Percentiles rank a stretch among this genome's conserved stretches.
These are phyloP conservation scores for Nerophis lumbriciformis DNA, from an alignment of 2,113 vertebrate species.

Conservation along the genomic window DNA sequence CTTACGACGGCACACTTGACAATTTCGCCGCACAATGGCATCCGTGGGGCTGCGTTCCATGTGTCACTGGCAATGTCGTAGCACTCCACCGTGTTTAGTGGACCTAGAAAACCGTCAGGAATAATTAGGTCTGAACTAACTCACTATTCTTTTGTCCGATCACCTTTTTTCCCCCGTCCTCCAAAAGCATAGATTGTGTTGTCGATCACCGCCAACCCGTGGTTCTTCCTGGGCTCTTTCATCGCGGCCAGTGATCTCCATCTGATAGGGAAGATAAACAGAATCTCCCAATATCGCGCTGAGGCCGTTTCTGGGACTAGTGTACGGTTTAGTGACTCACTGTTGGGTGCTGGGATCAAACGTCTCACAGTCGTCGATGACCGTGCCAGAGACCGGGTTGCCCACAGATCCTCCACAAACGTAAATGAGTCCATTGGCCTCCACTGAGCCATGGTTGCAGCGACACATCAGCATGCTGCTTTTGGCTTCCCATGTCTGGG, in stretches of 20 bases:
- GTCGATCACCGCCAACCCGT: conserved; percentile 91
- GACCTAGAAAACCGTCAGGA: conserved; percentile 68
- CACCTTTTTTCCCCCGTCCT: conserved; percentile 90
- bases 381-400: conserved; percentile 81
- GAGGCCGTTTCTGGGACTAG: too few relatives aligned
- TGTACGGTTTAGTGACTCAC: conserved; percentile 63
- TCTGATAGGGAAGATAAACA: conserved; percentile 57
- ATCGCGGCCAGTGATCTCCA: conserved; percentile 94
- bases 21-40: conserved; percentile 94
- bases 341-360: conserved; percentile 90
- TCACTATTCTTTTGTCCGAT: neutral
- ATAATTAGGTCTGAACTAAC: too few relatives aligned
- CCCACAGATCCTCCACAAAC: conserved; percentile 94
- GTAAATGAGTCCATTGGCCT: conserved; percentile 89
- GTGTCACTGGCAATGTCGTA: conserved; percentile 91
- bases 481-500: conserved; percentile 94
- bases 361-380: conserved; percentile 92
- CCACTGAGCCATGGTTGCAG: conserved; percentile 93
- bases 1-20: conserved; percentile 94
- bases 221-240: conserved; percentile 95
- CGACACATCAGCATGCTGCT: conserved; percentile 92
- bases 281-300: neutral
- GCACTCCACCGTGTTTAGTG: conserved; percentile 92
- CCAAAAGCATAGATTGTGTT: conserved; percentile 95
- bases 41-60: conserved; percentile 87